Percentiles rank a stretch among this genome's conserved stretches.
These are phyloP conservation scores for Harpagoxenus sublaevis DNA, from an alignment of 2,888 invertebrate genomes.

Conservation along the genomic window DNA sequence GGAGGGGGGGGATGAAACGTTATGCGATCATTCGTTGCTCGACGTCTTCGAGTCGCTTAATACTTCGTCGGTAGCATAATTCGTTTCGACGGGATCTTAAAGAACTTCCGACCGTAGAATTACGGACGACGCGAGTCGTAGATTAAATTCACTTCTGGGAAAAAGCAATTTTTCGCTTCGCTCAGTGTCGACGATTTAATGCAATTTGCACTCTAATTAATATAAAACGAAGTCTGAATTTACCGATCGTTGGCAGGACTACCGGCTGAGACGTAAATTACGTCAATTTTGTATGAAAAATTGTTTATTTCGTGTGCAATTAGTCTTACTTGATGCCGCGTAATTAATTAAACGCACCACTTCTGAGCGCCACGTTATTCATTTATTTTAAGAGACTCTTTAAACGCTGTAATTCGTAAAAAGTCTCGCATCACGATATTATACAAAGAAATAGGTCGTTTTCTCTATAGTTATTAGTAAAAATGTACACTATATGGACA, in stretches of 20 bases:
- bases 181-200: constrained; percentile 55
- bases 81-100: constrained; percentile 52
- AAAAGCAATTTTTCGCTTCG: constrained; percentile 56
- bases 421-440: neutral
- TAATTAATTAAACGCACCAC: constrained; percentile 28
- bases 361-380: neutral
- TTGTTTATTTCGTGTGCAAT: constrained; percentile 36
- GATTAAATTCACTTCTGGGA: constrained; percentile 53
- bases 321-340: constrained; percentile 24
- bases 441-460: neutral
- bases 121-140: constrained; percentile 48
- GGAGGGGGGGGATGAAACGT: neutral
- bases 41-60: constrained; percentile 35
- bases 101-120: constrained; percentile 51
- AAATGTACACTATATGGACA: neutral
- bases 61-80: constrained; percentile 31
- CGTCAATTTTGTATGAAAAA: constrained; percentile 42
- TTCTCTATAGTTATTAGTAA: neutral
- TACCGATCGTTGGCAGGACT: constrained; percentile 24
- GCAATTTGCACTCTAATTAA: constrained; percentile 55
- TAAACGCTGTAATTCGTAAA: neutral
- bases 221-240: constrained; percentile 48
- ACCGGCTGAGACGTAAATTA: constrained; percentile 24
- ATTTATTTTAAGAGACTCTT: constrained; percentile 23
- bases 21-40: constrained; percentile 11